Percentiles rank a stretch among this genome's conserved stretches.
phyloP scores from a whole-genome alignment of 2,797 vertebrate genomes.

The Anguilla anguilla region DNA sequence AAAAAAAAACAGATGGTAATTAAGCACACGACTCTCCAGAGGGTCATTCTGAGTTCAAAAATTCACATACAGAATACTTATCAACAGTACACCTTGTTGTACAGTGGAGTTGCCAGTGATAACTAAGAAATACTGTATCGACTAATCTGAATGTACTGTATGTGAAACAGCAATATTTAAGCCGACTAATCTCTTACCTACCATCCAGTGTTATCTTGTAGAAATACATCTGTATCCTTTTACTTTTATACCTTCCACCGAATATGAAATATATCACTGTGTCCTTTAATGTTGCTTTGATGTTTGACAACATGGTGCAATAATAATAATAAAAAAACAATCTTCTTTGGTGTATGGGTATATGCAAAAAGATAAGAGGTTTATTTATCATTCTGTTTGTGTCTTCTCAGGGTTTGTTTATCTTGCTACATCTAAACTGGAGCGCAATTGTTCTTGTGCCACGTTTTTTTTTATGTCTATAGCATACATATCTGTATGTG shows the following conservation, averaged over 20 bases:
- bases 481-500: not conserved
- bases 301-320: not conserved
- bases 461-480: not conserved
- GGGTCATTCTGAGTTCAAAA: too few relatives aligned
- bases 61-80: too few relatives aligned
- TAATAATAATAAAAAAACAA: not conserved
- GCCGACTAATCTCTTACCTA: not conserved
- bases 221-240: not conserved
- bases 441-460: not conserved
- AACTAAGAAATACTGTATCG: not conserved
- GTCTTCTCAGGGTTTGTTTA: not conserved
- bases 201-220: not conserved
- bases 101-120: too few relatives aligned
- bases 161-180: not conserved
- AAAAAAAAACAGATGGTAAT: not conserved
- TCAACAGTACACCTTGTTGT: too few relatives aligned
- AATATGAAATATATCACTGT: not conserved
- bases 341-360: not conserved
- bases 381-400: not conserved
- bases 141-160: not conserved
- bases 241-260: not conserved
- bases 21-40: not conserved
- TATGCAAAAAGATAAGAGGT: not conserved
- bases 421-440: slow-evolving; percentile 1
- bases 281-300: not conserved